phyloP scores from a whole-genome alignment of 2,113 vertebrate species.

The Chloropsis hardwickii region DNA sequence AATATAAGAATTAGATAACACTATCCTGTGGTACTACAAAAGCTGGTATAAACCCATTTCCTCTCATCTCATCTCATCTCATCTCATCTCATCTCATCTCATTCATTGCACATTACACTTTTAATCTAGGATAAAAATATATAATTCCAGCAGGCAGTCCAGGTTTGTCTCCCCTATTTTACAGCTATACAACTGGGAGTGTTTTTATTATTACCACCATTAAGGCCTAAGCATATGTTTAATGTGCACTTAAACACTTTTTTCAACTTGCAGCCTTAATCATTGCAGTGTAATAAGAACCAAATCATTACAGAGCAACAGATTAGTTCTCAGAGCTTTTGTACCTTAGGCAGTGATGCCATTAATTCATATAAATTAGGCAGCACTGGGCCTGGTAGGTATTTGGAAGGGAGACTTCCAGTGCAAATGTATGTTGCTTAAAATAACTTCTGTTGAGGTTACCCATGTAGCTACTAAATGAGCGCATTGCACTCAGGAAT shows the following conservation, averaged over 20 bases:
- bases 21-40: not conserved
- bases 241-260: constrained; percentile 20
- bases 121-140: constrained; percentile 14
- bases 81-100: not conserved
- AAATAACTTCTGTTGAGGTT: not conserved
- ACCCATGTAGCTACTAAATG: not conserved
- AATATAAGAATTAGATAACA: not conserved
- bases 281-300: not conserved
- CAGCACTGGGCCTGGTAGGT: not conserved
- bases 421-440: not conserved
- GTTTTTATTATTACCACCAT: not conserved
- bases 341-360: not conserved
- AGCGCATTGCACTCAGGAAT: not conserved
- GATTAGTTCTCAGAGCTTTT: constrained; percentile 19
- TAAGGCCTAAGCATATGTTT: constrained; percentile 22
- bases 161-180: not conserved
- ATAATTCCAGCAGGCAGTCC: not conserved
- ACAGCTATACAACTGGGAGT: not conserved
- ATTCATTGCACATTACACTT: not conserved
- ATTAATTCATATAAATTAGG: not conserved
- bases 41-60: not conserved
- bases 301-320: not conserved
- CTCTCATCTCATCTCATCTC: not conserved
- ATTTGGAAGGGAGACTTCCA: not conserved
- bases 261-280: constrained; percentile 11